phyloP scores from a whole-genome alignment of 2,888 invertebrate species.

The Malacosoma neustria region DNA sequence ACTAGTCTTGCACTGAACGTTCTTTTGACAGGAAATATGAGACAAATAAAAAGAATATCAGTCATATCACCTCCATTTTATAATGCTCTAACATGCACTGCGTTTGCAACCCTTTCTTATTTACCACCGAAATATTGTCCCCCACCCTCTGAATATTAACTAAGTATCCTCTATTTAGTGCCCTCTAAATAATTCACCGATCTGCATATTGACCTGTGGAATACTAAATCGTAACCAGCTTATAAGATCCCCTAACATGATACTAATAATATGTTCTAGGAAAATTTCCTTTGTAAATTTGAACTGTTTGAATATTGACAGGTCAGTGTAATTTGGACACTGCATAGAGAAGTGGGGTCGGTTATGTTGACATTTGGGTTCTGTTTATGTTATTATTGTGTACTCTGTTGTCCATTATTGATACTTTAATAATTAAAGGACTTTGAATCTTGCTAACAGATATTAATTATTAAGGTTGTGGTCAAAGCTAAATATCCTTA shows the following conservation, averaged over 20 bases:
- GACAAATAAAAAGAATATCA: too few relatives aligned
- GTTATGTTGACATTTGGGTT: conserved; percentile 16
- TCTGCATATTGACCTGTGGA: conserved; percentile 50
- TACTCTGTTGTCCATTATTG: conserved; percentile 4
- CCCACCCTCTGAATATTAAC: conserved; percentile 57
- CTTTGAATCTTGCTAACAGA: neutral
- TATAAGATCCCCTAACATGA: conserved; percentile 20
- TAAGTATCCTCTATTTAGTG: conserved; percentile 54
- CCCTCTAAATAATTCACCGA: conserved; percentile 55
- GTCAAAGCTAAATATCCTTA: too few relatives aligned
- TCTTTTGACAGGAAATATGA: too few relatives aligned
- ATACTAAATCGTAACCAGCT: conserved; percentile 38
- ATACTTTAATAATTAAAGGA: conserved; percentile 3
- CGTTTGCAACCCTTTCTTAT: conserved; percentile 39
- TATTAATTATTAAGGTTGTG: too few relatives aligned
- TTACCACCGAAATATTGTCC: conserved; percentile 56
- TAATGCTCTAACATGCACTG: conserved; percentile 43
- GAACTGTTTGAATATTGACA: conserved; percentile 3
- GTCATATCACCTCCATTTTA: too few relatives aligned
- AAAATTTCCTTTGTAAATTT: conserved; percentile 2
- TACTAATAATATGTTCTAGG: conserved; percentile 5
- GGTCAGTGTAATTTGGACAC: conserved; percentile 17
- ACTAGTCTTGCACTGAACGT: too few relatives aligned
- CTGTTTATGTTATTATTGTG: neutral
- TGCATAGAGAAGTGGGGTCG: conserved; percentile 20